Conservation (phyloP, 2,888 invertebrate species). For the Thecophora atra region DNA sequence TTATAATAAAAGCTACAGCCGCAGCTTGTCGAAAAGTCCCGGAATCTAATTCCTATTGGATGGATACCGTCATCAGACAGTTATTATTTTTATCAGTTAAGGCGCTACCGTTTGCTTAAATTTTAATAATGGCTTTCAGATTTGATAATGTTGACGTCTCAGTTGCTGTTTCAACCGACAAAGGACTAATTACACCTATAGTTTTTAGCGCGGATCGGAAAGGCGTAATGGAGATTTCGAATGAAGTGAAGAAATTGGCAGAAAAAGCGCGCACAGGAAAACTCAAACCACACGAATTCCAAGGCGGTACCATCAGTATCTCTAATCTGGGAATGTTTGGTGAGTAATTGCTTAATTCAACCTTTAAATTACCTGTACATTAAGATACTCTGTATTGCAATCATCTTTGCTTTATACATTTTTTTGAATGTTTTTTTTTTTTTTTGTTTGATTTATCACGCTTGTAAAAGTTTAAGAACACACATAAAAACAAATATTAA, state of each 20-base stretch:
- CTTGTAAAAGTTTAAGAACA: no score
- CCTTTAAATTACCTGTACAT: no score
- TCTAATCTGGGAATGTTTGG: constrained; percentile 97
- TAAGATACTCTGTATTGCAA: no score
- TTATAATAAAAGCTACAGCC: constrained; percentile 93
- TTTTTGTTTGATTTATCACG: no score
- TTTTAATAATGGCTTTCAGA: constrained; percentile 66
- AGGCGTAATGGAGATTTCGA: constrained; percentile 85
- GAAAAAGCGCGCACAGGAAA: constrained; percentile 88
- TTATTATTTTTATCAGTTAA: constrained; percentile 67
- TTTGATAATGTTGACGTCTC: constrained; percentile 93
- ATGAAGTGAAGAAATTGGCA: constrained; percentile 81
- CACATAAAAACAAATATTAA: no score
- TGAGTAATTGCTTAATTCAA: constrained; percentile 53
- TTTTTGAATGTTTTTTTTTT: no score
- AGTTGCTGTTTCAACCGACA: constrained; percentile 95
- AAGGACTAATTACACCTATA: constrained; percentile 96
- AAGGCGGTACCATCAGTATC: constrained; percentile 94
- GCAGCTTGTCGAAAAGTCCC: constrained; percentile 90
- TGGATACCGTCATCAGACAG: constrained; percentile 92
- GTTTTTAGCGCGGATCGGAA: constrained; percentile 90
- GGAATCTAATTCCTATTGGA: constrained; percentile 94
- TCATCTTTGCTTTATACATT: no score
- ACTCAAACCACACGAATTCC: constrained; percentile 92
- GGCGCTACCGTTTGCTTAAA: not conserved